Conservation (phyloP, 1,140 invertebrate species). For the Papilio helenus region DNA sequence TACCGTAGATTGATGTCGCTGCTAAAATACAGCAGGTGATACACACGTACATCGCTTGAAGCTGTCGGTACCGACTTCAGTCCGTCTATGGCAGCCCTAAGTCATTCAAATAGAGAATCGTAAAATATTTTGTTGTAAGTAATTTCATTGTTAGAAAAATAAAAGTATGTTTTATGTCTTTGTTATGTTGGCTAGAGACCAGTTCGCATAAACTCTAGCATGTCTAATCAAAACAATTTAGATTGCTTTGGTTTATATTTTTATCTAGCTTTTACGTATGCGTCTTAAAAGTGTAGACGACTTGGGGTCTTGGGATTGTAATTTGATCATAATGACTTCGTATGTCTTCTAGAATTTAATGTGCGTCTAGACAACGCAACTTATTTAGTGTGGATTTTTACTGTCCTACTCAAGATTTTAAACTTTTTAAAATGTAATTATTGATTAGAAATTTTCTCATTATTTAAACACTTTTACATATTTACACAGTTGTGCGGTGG, state of each 20-base stretch:
- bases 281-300: not conserved
- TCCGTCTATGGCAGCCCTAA: not conserved
- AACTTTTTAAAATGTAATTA: not conserved
- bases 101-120: slow-evolving; percentile 15
- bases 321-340: not conserved
- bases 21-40: not conserved
- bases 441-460: too few species aligned
- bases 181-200: slow-evolving; percentile 3
- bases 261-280: not conserved
- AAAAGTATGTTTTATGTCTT: slow-evolving; percentile 24
- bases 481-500: not conserved
- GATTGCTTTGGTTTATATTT: not conserved
- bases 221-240: not conserved
- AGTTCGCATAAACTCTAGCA: not conserved
- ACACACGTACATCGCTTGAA: not conserved
- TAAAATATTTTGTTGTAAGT: slow-evolving; percentile 24
- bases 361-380: not conserved
- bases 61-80: too few species aligned
- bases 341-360: not conserved
- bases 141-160: slow-evolving; percentile 17
- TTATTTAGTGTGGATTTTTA: not conserved
- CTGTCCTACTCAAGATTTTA: not conserved
- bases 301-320: not conserved
- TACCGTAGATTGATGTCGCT: not conserved
- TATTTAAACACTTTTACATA: not conserved